These are phyloP conservation scores for Naja naja DNA, from an alignment of 2,113 vertebrate species.

Conservation along the genomic window DNA sequence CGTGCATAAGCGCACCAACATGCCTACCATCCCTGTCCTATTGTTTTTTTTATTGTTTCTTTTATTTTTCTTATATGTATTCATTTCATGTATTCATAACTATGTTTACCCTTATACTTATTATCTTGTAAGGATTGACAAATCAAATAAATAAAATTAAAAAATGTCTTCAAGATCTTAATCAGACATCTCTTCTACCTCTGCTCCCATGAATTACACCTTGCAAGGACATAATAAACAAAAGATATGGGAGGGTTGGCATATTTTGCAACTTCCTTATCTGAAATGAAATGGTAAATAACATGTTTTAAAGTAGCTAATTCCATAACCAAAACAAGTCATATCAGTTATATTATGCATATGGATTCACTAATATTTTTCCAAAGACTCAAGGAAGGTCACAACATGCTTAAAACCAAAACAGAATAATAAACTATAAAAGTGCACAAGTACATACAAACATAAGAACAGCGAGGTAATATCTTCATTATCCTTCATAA, in stretches of 20 bases:
- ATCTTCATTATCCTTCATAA: neutral
- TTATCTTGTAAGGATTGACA: no score
- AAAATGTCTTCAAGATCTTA: neutral
- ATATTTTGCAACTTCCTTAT: neutral
- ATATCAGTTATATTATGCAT: neutral
- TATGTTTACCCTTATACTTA: no score
- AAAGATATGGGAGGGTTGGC: neutral
- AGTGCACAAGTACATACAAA: neutral
- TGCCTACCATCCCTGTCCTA: no score
- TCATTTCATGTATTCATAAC: no score
- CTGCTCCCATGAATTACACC: neutral
- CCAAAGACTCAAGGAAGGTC: neutral
- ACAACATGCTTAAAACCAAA: conserved; percentile 15
- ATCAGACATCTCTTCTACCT: neutral
- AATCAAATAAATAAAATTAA: no score
- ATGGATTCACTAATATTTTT: neutral
- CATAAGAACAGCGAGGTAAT: neutral
- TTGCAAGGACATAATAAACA: neutral
- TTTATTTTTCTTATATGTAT: no score
- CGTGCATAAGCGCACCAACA: no score
- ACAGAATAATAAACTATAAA: conserved; percentile 8
- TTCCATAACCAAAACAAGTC: neutral
- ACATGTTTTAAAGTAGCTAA: neutral
- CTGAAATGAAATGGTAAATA: neutral
- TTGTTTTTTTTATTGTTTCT: no score